Percentiles rank a stretch among this genome's conserved stretches.
Conservation (phyloP, 2,888 invertebrate genomes). For the Meloe dianella region DNA sequence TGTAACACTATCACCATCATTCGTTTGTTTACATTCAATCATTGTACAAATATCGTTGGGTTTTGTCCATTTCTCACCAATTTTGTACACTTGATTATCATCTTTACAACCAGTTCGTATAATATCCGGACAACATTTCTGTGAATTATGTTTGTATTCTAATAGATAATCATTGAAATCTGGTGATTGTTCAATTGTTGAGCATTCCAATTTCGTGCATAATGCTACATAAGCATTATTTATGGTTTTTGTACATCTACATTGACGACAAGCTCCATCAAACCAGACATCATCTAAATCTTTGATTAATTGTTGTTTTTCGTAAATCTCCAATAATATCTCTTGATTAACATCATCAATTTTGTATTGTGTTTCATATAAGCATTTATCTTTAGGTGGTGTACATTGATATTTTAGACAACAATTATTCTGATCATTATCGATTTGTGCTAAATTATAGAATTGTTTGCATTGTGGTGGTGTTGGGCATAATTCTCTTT, state of each 20-base stretch:
- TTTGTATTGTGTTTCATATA: constrained; percentile 66
- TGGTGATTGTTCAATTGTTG: constrained; percentile 54
- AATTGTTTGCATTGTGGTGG: constrained; percentile 67
- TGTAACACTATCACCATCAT: constrained; percentile 60
- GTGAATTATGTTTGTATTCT: constrained; percentile 62
- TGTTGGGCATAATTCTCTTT: constrained; percentile 67
- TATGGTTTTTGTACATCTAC: constrained; percentile 62
- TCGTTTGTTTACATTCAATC: constrained; percentile 61
- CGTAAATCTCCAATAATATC: constrained; percentile 28
- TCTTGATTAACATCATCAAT: constrained; percentile 52
- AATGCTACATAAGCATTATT: constrained; percentile 51
- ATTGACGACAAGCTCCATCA: constrained; percentile 74
- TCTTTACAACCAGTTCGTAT: constrained; percentile 66
- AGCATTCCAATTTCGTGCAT: constrained; percentile 65
- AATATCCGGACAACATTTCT: constrained; percentile 70
- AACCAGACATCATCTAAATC: constrained; percentile 69
- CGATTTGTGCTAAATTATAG: constrained; percentile 57
- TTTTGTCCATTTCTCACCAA: constrained; percentile 66
- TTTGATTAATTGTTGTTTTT: constrained; percentile 64
- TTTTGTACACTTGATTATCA: constrained; percentile 56
- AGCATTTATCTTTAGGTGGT: constrained; percentile 69
- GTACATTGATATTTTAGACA: constrained; percentile 73
- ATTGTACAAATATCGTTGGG: constrained; percentile 65
- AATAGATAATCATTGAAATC: constrained; percentile 65
- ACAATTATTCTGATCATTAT: constrained; percentile 58